A percentile compares a stretch with the other conserved stretches of the same genome.
Evolutionary conservation across 2,113 vertebrate species (phyloP).

Genomic region (Takifugu bimaculatus): DNA sequence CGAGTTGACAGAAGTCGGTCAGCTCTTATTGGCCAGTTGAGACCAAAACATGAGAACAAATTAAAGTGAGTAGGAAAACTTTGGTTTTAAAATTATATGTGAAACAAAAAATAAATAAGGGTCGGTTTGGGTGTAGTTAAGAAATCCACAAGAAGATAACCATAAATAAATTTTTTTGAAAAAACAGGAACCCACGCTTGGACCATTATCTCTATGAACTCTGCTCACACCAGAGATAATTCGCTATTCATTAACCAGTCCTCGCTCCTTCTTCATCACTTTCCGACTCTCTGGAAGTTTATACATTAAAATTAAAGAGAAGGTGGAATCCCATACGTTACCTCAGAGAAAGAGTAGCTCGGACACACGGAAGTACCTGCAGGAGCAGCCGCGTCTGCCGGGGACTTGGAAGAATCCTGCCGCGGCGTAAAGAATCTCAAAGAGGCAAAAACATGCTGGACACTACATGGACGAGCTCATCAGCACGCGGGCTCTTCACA

Average conservation of each 20-base stretch:
- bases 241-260: background rate
- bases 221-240: conserved; percentile 3
- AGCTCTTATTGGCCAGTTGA: background rate
- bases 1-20: too few relatives aligned
- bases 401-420: conserved; percentile 21
- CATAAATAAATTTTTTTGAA: conserved; percentile 5
- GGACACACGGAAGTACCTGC: conserved; percentile 18
- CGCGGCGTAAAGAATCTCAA: background rate
- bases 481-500: conserved; percentile 49
- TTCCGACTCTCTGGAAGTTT: background rate
- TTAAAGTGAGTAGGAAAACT: background rate
- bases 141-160: conserved; percentile 8
- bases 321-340: conserved; percentile 31
- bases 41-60: background rate
- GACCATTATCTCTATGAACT: background rate
- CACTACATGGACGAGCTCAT: conserved; percentile 45
- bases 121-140: background rate
- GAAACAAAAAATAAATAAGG: too few relatives aligned
- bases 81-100: too few relatives aligned
- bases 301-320: conserved; percentile 5
- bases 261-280: background rate
- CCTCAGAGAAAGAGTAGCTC: conserved; percentile 38
- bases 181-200: background rate
- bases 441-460: conserved; percentile 38
- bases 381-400: conserved; percentile 24